Conservation (phyloP, 2,888 invertebrate species). For the Drosophila koepferae region DNA sequence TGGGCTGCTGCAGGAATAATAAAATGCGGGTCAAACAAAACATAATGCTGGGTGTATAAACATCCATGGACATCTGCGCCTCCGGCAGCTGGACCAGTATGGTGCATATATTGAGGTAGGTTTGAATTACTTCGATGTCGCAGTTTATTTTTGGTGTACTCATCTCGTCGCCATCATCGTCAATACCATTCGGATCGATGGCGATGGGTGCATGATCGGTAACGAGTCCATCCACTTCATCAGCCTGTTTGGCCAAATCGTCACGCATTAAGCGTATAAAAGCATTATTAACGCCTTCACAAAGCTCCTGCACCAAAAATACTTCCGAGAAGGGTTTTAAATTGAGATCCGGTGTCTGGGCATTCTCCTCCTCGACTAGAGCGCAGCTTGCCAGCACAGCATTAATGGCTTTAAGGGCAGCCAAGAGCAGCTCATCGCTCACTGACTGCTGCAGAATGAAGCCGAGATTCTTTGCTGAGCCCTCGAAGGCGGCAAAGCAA, state of each 20-base stretch:
- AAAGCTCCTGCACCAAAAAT: constrained; percentile 80
- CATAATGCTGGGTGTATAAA: constrained; percentile 70
- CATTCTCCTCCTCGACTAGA: constrained; percentile 72
- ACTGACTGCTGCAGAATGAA: constrained; percentile 92
- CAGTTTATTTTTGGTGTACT: constrained; percentile 57
- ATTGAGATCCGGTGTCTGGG: constrained; percentile 55
- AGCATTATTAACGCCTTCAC: constrained; percentile 83
- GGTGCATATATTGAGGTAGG: constrained; percentile 84
- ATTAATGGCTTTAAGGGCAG: constrained; percentile 88
- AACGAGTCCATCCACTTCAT: constrained; percentile 47
- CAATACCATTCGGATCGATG: constrained; percentile 32
- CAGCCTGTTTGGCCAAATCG: constrained; percentile 59
- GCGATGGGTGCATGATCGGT: constrained; percentile 26
- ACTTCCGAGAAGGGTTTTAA: constrained; percentile 73
- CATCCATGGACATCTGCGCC: constrained; percentile 74
- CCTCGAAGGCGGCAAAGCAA: constrained; percentile 85
- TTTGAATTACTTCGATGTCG: constrained; percentile 82
- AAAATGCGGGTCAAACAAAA: constrained; percentile 82
- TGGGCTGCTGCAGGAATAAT: constrained; percentile 77
- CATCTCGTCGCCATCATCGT: constrained; percentile 38
- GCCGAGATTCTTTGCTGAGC: constrained; percentile 87
- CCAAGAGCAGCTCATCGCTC: constrained; percentile 87
- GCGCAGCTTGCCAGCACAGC: constrained; percentile 86
- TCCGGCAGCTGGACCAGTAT: constrained; percentile 83
- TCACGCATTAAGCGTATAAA: constrained; percentile 80